Base-by-base conservation (phyloP, 2,113 vertebrate species). In the Petromus typicus region DNA sequence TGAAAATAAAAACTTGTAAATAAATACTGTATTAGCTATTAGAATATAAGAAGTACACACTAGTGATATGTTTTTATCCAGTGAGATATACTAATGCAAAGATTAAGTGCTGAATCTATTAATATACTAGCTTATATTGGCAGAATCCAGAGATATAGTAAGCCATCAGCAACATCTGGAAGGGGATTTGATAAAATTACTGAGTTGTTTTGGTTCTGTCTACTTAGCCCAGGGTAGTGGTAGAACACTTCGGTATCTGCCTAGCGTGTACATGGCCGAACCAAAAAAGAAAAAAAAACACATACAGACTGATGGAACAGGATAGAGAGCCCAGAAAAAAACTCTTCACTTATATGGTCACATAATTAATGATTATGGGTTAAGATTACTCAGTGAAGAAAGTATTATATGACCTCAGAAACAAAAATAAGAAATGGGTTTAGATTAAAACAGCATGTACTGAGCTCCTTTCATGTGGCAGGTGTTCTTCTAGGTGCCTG, bases 161-260 rank as follows among this genome's bases (percentile, higher is more conserved):
- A 94, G 51, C 61, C 5, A 20, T 86, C 25, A 88, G 67, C 57
- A 73, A 27, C 76, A 83, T 51, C 45, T 45, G 66, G 91, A 45
- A 81, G 79, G 71, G n/a, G 85, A 80, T 92, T 92, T 66, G 40
- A 51, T 89, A 34, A 91, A 88, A 34, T 76, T 27, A 66, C 80
- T 4, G 93, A 92, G 85, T 5, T n/a, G 37, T 85, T 59, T 87
- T 20, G 25, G 18, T 45, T 25, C 40, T 75, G 45, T 13, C 45
- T 40, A 30, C 63, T 59, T 18, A 57, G 22, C 54, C 7, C 22
- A 13, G n/a, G 22, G 22, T 59, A 59, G 32, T 80, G 32, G 34
- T 56, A 75, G 75, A 76, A 22, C 75, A 48, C 27, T 63, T 63
- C 27, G 12, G 11, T 30, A 32, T 27, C 45, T 76, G 25, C 25